Conservation (phyloP, 1,140 invertebrate genomes). For the Drosophila carrolli region DNA sequence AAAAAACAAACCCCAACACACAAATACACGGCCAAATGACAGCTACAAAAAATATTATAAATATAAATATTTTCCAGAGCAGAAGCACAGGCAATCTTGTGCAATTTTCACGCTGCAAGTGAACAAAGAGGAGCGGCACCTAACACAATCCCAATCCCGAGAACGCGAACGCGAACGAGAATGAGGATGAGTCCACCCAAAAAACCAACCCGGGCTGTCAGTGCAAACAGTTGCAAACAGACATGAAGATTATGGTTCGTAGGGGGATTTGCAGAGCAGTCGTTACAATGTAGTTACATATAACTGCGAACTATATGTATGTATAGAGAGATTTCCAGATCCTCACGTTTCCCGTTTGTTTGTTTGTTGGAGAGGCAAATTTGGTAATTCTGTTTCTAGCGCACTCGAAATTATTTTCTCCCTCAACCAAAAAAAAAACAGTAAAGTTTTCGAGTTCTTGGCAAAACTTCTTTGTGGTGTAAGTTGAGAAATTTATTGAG, state of each 20-base stretch:
- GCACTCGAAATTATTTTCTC: slow-evolving; percentile 38
- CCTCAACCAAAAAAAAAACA: slow-evolving; percentile 1
- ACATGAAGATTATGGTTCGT: slow-evolving; percentile 73
- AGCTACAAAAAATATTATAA: slow-evolving; percentile 69
- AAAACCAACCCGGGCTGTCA: slow-evolving; percentile 59
- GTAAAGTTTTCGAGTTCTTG: slow-evolving; percentile 20
- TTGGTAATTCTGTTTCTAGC: slow-evolving; percentile 45
- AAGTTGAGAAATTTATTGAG: slow-evolving; percentile 44
- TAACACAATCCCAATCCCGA: slow-evolving; percentile 15
- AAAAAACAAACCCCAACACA: slow-evolving; percentile 28
- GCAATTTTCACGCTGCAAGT: slow-evolving; percentile 72
- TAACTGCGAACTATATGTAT: background rate
- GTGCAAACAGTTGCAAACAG: slow-evolving; percentile 78
- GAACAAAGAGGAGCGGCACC: slow-evolving; percentile 5
- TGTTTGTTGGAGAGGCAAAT: slow-evolving; percentile 48
- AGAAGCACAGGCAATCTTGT: slow-evolving; percentile 76
- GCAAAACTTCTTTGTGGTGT: slow-evolving; percentile 35
- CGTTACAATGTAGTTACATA: slow-evolving; percentile 42
- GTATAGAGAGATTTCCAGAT: slow-evolving; percentile 40
- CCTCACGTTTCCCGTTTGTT: slow-evolving; percentile 41
- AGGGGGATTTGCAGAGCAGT: slow-evolving; percentile 37
- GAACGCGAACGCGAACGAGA: background rate
- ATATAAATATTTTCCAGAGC: slow-evolving; percentile 70
- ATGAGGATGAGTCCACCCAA: no score
- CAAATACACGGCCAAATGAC: slow-evolving; percentile 55